Evolutionary conservation across 2,113 vertebrate genomes (phyloP).

Genomic region (Aviceda subcristata): DNA sequence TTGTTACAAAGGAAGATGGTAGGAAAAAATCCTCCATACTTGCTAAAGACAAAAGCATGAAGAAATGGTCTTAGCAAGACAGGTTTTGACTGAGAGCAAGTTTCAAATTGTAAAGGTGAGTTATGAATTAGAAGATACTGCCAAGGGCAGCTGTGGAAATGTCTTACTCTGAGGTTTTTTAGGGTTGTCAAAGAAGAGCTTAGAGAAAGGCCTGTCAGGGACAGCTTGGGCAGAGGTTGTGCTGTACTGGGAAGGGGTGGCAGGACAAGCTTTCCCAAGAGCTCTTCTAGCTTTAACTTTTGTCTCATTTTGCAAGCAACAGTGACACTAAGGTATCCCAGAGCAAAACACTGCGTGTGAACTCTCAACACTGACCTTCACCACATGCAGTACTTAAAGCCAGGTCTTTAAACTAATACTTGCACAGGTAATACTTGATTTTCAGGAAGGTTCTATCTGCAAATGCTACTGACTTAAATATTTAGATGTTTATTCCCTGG

Average conservation of each 20-base stretch:
- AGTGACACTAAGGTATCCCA: not conserved
- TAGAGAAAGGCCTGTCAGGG: not conserved
- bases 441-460: not conserved
- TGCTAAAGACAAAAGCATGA: not conserved
- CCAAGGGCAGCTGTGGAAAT: not conserved
- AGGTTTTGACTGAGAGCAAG: not conserved
- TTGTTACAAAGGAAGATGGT: not conserved
- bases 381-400: not conserved
- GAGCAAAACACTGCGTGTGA: not conserved
- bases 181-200: not conserved
- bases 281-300: not conserved
- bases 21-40: not conserved
- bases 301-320: not conserved
- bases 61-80: not conserved
- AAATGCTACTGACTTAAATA: not conserved
- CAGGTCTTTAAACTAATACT: not conserved
- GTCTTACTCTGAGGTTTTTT: not conserved
- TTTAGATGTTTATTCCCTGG: not conserved
- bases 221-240: not conserved
- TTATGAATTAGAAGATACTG: not conserved
- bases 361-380: not conserved
- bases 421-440: not conserved
- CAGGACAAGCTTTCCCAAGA: not conserved
- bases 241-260: not conserved
- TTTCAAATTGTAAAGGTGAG: not conserved